phyloP scores from a whole-genome alignment of 2,113 vertebrate species.

The Campylomormyrus numenius region DNA sequence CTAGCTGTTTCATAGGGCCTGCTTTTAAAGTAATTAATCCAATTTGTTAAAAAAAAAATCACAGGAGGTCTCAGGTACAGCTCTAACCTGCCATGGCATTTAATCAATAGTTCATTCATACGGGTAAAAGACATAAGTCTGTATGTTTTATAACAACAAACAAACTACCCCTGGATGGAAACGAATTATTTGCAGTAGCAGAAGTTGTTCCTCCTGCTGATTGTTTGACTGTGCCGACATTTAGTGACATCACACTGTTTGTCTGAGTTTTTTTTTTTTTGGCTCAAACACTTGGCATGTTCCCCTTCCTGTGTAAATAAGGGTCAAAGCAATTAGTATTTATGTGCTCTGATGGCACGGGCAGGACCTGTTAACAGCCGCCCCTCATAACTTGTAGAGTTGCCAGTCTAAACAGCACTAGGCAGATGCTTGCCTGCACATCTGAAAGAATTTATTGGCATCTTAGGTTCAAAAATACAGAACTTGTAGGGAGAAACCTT shows the following conservation, averaged over 20 bases:
- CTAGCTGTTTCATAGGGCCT: background rate
- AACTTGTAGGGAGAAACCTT: background rate
- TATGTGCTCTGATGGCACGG: background rate
- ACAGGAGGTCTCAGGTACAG: background rate
- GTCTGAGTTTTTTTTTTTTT: background rate
- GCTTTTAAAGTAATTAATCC: slow-evolving; percentile 6
- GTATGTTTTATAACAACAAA: background rate
- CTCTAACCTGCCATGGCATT: background rate
- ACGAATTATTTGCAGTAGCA: background rate
- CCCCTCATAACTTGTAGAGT: background rate
- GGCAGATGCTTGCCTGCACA: background rate
- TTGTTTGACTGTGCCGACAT: background rate
- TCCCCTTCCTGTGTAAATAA: background rate
- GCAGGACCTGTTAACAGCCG: background rate
- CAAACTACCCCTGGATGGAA: background rate
- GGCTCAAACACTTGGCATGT: background rate
- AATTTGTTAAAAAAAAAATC: background rate
- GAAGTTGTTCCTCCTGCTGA: background rate
- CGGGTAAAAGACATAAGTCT: background rate
- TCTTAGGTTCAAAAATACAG: background rate
- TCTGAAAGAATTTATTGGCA: no score
- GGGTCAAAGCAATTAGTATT: background rate
- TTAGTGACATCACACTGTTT: background rate
- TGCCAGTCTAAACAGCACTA: background rate
- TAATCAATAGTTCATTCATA: slow-evolving; percentile 1